phyloP scores from a whole-genome alignment of 2,797 vertebrate species.

The Salmo trutta region DNA sequence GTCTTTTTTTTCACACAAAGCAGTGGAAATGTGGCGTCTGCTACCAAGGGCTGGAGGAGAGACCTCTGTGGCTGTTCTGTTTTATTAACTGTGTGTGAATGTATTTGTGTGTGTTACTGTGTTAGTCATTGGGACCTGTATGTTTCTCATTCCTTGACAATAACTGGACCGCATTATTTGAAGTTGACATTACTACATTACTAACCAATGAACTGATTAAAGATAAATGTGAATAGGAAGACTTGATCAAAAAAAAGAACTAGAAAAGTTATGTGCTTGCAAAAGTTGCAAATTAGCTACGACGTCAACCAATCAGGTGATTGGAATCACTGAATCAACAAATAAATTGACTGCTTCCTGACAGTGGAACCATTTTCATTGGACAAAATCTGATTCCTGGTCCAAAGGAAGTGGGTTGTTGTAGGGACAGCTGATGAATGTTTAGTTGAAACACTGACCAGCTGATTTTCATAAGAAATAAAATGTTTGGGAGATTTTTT shows the following conservation, averaged over 20 bases:
- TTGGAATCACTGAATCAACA: neutral
- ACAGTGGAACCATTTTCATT: neutral
- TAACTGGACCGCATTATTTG: neutral
- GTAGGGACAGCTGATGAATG: neutral
- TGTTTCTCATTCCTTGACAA: neutral
- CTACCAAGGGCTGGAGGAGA: constrained; percentile 1
- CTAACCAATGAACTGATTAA: neutral
- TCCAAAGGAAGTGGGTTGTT: neutral
- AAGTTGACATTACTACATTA: too few relatives aligned
- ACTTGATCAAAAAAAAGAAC: neutral
- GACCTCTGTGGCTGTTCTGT: neutral
- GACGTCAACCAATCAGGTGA: neutral
- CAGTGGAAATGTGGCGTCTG: neutral
- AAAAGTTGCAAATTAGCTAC: neutral
- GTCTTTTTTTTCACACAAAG: neutral
- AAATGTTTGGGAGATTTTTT: neutral
- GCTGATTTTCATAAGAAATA: neutral
- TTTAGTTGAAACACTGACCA: constrained; percentile 4
- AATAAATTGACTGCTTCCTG: neutral
- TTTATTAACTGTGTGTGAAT: neutral
- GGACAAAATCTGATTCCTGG: neutral
- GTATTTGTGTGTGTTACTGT: constrained; percentile 5
- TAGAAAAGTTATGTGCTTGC: neutral
- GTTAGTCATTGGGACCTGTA: neutral
- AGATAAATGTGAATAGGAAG: neutral